These are phyloP conservation scores for Amblyjoppa fuscipennis DNA, from an alignment of 2,888 invertebrate species.

Conservation along the genomic window DNA sequence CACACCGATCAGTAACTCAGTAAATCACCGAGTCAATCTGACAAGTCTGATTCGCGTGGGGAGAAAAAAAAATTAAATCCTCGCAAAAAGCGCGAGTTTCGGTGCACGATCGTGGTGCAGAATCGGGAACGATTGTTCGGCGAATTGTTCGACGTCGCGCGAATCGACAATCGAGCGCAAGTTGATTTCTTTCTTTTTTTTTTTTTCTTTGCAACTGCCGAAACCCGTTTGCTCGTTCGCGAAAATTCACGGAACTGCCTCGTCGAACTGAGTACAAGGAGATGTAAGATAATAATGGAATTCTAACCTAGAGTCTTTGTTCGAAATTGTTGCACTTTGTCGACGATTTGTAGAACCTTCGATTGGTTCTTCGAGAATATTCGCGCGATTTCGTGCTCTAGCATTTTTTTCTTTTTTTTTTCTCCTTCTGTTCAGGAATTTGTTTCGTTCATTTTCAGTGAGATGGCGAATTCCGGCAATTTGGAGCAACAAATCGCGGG, in stretches of 20 bases:
- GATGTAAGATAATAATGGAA: constrained; percentile 13
- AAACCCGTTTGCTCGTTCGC: not conserved
- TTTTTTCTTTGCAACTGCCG: not conserved
- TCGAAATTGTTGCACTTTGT: not conserved
- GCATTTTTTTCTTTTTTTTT: not conserved
- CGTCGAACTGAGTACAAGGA: constrained; percentile 9
- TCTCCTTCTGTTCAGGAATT: not conserved
- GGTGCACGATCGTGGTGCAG: not conserved
- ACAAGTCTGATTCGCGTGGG: constrained; percentile 14
- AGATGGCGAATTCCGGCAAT: constrained; percentile 87
- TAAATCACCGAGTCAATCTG: constrained; percentile 19
- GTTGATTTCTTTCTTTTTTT: not conserved
- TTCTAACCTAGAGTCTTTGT: constrained; percentile 18
- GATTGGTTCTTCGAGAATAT: not conserved
- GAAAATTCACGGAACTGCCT: not conserved
- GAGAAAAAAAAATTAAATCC: not conserved
- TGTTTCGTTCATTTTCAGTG: not conserved
- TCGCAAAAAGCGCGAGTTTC: not conserved
- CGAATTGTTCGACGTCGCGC: too few species aligned
- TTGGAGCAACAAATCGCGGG: constrained; percentile 91
- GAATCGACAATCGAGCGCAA: not conserved
- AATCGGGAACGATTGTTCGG: not conserved
- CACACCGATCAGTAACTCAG: not conserved
- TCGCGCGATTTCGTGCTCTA: not conserved
- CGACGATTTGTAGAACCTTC: not conserved